Base-by-base conservation (phyloP, 1,140 invertebrate species). In the Orius insidiosus region DNA sequence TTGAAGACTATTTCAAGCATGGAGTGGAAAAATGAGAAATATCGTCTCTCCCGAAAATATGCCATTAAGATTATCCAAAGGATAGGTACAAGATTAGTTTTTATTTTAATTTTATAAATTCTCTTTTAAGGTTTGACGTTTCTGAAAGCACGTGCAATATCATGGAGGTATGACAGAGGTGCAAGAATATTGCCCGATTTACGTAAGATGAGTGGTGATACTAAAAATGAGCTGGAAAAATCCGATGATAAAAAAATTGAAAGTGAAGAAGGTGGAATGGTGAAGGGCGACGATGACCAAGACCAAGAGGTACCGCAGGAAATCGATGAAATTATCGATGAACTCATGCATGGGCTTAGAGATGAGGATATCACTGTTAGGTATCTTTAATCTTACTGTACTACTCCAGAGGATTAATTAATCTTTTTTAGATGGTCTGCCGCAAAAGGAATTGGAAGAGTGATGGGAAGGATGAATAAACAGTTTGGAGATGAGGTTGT, bases 371-470 rank as follows among this genome's bases (percentile, higher is more conserved):
- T 81, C 44, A 75, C 82, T 47, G 78, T 88, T 35, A 70, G 75
- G 68, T 74, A 59, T 35, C 47, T 37, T 3, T 41, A 41, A 1
- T 19, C 11, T 4, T 5, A 41, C 39, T 41, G 5, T n/a, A n/a
- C n/a, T n/a, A n/a, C n/a, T n/a, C n/a, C n/a, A n/a, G n/a, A n/a
- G n/a, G n/a, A n/a, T n/a, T n/a, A n/a, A n/a, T n/a, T 24, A 16
- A 24, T 24, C 7, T 47, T 45, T 52, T 55, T 6, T 48, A 68
- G 85, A 47, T 98, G 90, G 89, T 96, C 90, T 19, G 86, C 92
- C 14, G 94, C 94, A 0, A 97, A 96, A 70, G 95, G 95, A 9
- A 75, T 98, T 47, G 95, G 92, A 0, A 72, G 94, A 50, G 76
- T 89, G 35, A 90, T 90, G 1, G 80, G 80, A 37, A 69, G 93